Evolutionary conservation across 2,113 vertebrate species (phyloP).

Genomic region (Rhynchomys soricoides): DNA sequence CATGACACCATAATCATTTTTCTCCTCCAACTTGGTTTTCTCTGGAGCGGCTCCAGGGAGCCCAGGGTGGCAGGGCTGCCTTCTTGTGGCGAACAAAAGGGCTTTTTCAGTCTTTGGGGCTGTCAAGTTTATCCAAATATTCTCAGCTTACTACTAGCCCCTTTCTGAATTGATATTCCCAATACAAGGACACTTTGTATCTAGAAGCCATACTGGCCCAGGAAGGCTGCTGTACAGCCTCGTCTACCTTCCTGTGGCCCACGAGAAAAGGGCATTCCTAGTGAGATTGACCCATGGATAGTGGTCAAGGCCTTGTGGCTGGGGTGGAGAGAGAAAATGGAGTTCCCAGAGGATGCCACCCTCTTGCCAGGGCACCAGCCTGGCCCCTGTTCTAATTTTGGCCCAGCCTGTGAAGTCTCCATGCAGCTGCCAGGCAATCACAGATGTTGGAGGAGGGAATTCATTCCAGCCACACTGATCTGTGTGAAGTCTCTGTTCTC

Average conservation of each 20-base stretch:
- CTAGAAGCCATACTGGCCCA: conserved; percentile 34
- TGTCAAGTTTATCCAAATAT: conserved; percentile 89
- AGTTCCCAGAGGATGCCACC: neutral
- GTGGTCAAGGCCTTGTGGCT: neutral
- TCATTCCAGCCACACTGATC: conserved; percentile 52
- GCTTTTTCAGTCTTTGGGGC: conserved; percentile 86
- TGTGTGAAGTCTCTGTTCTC: conserved; percentile 61
- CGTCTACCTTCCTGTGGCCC: neutral
- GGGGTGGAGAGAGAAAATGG: neutral
- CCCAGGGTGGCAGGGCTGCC: conserved; percentile 79
- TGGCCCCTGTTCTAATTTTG: conserved; percentile 65
- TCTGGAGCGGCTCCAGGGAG: conserved; percentile 85
- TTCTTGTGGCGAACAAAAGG: conserved; percentile 87
- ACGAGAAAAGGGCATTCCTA: neutral
- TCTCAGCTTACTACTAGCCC: conserved; percentile 85
- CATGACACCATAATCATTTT: conserved; percentile 80
- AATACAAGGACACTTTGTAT: conserved; percentile 84
- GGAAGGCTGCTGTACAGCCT: neutral
- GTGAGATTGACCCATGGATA: fast-evolving
- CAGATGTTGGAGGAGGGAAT: conserved; percentile 64
- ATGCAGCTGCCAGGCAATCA: conserved; percentile 74
- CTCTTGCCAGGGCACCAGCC: conserved; percentile 26
- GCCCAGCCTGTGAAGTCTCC: conserved; percentile 74
- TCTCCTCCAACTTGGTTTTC: conserved; percentile 83
- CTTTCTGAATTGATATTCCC: conserved; percentile 78